These are phyloP conservation scores for Diarsia brunnea DNA, from an alignment of 2,888 invertebrate genomes.

Conservation along the genomic window DNA sequence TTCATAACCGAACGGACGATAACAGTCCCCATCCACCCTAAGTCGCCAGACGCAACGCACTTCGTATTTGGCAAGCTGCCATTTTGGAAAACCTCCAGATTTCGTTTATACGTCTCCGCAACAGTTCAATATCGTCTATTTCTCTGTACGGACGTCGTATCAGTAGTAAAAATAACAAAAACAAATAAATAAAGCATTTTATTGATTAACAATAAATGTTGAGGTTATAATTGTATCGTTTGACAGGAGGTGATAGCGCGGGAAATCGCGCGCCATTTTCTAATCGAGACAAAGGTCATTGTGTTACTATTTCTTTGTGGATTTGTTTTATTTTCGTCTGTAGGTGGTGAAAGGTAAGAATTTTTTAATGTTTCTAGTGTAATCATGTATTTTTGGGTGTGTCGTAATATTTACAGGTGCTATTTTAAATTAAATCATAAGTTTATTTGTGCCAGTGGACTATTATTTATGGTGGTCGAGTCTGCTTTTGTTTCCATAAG, in stretches of 20 bases:
- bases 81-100: conserved; percentile 86
- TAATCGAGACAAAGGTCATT: conserved; percentile 65
- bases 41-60: conserved; percentile 72
- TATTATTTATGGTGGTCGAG: neutral
- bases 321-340: conserved; percentile 51
- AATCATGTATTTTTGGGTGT: conserved; percentile 26
- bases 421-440: conserved; percentile 6
- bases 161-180: conserved; percentile 62
- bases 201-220: conserved; percentile 55
- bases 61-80: conserved; percentile 91
- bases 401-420: conserved; percentile 36
- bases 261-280: conserved; percentile 65
- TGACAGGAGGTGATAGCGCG: conserved; percentile 69
- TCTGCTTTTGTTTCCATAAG: conserved; percentile 18
- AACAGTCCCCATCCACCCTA: conserved; percentile 69
- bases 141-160: conserved; percentile 77
- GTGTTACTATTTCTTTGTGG: conserved; percentile 63
- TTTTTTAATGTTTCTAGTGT: conserved; percentile 35
- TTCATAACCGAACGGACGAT: conserved; percentile 43
- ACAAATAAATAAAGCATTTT: conserved; percentile 55
- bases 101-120: conserved; percentile 69
- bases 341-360: conserved; percentile 63
- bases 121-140: conserved; percentile 81
- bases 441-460: conserved; percentile 9
- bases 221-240: conserved; percentile 67